Evolutionary conservation across 2,113 vertebrate species (phyloP).

Genomic region (Conger conger): DNA sequence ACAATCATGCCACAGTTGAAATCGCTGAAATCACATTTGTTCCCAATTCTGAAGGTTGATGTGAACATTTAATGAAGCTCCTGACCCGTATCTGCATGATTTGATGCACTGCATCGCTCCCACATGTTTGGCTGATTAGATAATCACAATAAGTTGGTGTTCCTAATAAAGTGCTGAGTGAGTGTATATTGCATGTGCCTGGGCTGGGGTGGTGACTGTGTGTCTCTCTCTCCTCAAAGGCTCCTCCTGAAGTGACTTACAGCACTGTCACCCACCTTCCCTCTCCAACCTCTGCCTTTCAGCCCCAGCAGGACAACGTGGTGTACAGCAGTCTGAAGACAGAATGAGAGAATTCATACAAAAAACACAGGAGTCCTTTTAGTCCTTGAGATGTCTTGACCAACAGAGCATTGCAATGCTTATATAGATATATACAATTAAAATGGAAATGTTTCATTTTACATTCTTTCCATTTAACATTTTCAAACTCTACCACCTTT

Average conservation of each 20-base stretch:
- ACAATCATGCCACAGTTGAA: no score
- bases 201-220: not conserved
- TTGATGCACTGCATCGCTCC: no score
- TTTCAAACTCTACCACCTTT: no score
- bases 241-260: not conserved
- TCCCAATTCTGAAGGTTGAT: no score
- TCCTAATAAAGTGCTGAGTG: no score
- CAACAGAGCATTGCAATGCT: not conserved
- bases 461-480: no score
- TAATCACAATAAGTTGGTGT: no score
- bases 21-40: no score
- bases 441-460: not conserved
- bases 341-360: not conserved
- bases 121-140: no score
- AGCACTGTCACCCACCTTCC: not conserved
- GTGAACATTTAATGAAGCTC: no score
- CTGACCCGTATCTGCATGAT: no score
- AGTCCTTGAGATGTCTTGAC: not conserved
- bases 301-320: not conserved
- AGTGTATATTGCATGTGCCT: no score
- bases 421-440: not conserved
- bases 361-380: not conserved
- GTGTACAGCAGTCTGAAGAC: conserved; percentile 6
- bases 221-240: not conserved
- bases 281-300: not conserved